Percentiles rank a stretch among this genome's conserved stretches.
Evolutionary conservation across 2,113 vertebrate species (phyloP).

Genomic region (Microcebus ravelobensis): DNA sequence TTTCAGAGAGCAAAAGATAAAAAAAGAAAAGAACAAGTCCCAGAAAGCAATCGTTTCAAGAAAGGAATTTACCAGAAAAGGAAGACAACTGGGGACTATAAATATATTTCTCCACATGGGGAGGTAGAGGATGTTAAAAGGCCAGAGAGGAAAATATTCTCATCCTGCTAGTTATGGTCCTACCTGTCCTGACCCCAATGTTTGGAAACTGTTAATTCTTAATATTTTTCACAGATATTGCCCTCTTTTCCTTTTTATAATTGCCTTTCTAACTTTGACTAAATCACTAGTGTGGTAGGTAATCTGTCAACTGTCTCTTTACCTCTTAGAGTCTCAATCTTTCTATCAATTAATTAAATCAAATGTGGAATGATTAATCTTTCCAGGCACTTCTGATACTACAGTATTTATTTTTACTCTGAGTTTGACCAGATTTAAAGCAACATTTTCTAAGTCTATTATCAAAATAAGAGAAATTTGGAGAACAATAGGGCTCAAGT

Average conservation of each 20-base stretch:
- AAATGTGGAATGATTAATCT: not conserved
- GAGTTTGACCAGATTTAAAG: not conserved
- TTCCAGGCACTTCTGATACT: not conserved
- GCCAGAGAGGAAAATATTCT: not conserved
- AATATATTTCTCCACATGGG: too few relatives aligned
- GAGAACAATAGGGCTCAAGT: not conserved
- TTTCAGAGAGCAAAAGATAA: not conserved
- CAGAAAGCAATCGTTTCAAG: not conserved
- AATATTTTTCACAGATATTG: not conserved
- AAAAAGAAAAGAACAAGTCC: not conserved
- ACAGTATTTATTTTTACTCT: slow-evolving; percentile 1
- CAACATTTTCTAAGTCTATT: not conserved
- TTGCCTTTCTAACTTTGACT: not conserved
- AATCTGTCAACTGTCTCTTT: not conserved
- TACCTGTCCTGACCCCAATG: not conserved
- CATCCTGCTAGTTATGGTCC: not conserved
- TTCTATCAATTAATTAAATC: not conserved
- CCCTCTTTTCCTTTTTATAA: not conserved
- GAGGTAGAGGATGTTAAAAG: not conserved
- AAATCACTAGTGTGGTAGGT: not conserved
- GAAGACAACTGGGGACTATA: not conserved
- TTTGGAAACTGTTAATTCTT: not conserved
- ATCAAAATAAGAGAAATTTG: not conserved
- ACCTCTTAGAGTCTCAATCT: not conserved
- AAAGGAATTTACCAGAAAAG: not conserved